phyloP scores from a whole-genome alignment of 2,797 vertebrate genomes.

The Apodemus agrarius region DNA sequence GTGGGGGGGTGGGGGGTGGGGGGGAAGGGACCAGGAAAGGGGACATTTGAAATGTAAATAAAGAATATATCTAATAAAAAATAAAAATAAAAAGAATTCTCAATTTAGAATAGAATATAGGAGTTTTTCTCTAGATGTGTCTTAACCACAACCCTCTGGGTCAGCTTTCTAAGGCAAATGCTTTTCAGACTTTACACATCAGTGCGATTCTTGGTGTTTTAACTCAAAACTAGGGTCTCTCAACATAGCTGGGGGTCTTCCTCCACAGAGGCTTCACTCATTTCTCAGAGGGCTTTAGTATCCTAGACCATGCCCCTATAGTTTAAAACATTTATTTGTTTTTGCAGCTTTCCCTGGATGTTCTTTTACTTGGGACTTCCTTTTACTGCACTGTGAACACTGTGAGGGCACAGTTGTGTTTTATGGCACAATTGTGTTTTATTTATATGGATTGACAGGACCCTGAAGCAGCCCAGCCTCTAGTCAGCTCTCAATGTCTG shows the following conservation, averaged over 20 bases:
- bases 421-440: not conserved
- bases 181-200: not conserved
- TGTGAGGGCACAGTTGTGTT: not conserved
- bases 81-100: not conserved
- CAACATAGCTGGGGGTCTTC: not conserved
- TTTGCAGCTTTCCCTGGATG: not conserved
- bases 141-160: not conserved
- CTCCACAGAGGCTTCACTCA: rapidly evolving
- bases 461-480: not conserved
- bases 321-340: not conserved
- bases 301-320: not conserved
- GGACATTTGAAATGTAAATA: no score
- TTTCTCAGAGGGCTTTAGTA: no score
- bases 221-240: not conserved
- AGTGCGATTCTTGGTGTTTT: rapidly evolving
- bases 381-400: not conserved
- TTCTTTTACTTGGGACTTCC: not conserved
- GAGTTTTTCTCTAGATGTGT: not conserved
- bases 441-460: not conserved
- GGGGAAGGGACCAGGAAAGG: no score
- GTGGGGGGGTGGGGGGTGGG: no score
- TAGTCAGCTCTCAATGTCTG: not conserved
- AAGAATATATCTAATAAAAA: no score
- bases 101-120: not conserved
- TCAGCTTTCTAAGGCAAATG: not conserved